These are phyloP conservation scores for Atherinomorus stipes DNA, from an alignment of 2,113 vertebrate species.

Conservation along the genomic window DNA sequence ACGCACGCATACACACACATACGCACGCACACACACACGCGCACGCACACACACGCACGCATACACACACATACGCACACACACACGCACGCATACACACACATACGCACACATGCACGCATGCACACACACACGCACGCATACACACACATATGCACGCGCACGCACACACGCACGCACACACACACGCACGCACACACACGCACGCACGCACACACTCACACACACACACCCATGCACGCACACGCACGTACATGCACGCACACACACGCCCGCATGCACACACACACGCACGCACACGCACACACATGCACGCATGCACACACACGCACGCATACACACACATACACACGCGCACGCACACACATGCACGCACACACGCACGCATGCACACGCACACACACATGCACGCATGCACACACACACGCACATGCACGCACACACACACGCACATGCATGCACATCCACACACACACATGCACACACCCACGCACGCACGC, in stretches of 20 bases:
- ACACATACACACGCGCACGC: no score
- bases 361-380: slow-evolving; percentile 2
- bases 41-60: no score
- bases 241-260: neutral
- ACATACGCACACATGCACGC: slow-evolving; percentile 9
- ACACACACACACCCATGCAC: slow-evolving; percentile 3
- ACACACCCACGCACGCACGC: slow-evolving; percentile 26
- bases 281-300: slow-evolving; percentile 4
- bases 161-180: neutral
- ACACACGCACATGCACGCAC: slow-evolving; percentile 4
- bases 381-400: slow-evolving; percentile 1
- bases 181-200: slow-evolving; percentile 9
- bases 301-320: neutral
- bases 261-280: neutral
- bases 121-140: slow-evolving; percentile 1
- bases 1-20: slow-evolving; percentile 3
- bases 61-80: neutral
- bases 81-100: slow-evolving; percentile 1
- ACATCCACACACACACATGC: no score
- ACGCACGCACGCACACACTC: neutral
- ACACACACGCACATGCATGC: no score
- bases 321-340: slow-evolving; percentile 5
- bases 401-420: neutral
- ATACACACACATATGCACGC: slow-evolving; percentile 12
- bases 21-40: slow-evolving; percentile 3